Evolutionary conservation across 2,797 vertebrate genomes (phyloP), one percentile per base, ranked within the genome.

Genomic region (Crax fasciolata): DNA sequence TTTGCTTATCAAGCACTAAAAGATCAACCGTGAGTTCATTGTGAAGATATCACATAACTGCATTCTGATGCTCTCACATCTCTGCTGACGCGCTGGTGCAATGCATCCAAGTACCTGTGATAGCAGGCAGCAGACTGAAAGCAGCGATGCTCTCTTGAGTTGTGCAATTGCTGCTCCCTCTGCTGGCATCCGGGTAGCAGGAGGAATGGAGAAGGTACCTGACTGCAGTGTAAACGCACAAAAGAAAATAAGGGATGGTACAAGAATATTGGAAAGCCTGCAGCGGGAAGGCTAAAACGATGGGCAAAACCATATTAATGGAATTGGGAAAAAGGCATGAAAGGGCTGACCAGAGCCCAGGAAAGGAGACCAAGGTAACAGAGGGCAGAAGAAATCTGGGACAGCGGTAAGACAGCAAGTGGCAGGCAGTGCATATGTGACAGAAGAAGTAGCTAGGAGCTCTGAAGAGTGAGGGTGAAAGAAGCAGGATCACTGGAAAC

Each of bases 81-180:
- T 55, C 20, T 11, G 28, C 72, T 85, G 54, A 18, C 23, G 43
- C 55, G 21, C 55, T 32, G 20, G 55, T 39, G 58, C 0, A 0
- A 16, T 20, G 25, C 13, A 10, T 32, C 27, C 0, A 1, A 0
- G 0, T 15, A 10, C 7, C 43, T 46, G 67, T 0, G 0, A 5
- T 4, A 28, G 41, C 32, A 17, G n/a, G 65, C 32, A 20, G 8
- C 2, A 3, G n/a, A 3, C 59, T n/a, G 52, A 6, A 19, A 39
- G 58, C 83, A 11, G 38, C 0, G 1, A 12, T 35, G 12, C 52
- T 57, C 49, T 49, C 0, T 55, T 1, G 59, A 79, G 27, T 48
- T 55, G 54, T 68, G 84, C 84, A 28, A 4, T 79, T 41, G 23
- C 28, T 10, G 2, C 93, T 94, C 93, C 89, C 87, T 96, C 89